phyloP scores from a whole-genome alignment of 1,140 invertebrate genomes.

The Gonatopus flavifemur region DNA sequence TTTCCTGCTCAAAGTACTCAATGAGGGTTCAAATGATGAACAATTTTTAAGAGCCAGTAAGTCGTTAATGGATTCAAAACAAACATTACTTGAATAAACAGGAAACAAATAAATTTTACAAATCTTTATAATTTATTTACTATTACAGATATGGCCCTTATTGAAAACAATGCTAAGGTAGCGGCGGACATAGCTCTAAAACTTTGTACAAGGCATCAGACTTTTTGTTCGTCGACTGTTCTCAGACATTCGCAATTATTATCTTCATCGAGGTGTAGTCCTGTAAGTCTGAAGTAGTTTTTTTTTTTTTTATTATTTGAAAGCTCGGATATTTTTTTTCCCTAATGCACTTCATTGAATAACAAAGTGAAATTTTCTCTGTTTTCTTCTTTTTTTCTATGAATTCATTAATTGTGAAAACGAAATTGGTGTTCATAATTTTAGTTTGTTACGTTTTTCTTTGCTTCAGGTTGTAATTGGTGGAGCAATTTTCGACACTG shows the following conservation, averaged over 20 bases:
- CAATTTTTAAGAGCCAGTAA: conserved; percentile 80
- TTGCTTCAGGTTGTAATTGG: conserved; percentile 76
- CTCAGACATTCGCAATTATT: background rate
- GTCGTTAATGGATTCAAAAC: conserved; percentile 30
- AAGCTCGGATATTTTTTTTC: too few relatives aligned
- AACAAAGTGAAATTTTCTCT: too few relatives aligned
- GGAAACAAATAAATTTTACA: background rate
- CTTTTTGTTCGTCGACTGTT: background rate
- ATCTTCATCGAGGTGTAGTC: conserved; percentile 18
- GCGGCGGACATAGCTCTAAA: conserved; percentile 81
- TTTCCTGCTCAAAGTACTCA: conserved; percentile 79
- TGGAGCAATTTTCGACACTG: conserved; percentile 77
- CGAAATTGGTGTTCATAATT: conserved; percentile 3
- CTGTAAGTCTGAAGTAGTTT: conserved; percentile 28
- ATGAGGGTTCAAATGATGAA: conserved; percentile 75
- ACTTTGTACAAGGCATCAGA: conserved; percentile 41
- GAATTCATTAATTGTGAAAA: too few relatives aligned
- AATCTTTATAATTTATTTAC: background rate
- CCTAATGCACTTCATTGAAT: too few relatives aligned
- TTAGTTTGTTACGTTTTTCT: conserved; percentile 11
- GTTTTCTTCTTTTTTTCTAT: too few relatives aligned
- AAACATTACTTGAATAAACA: background rate
- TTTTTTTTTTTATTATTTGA: too few relatives aligned
- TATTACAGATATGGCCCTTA: conserved; percentile 78
- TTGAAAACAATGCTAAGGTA: conserved; percentile 89